Base-by-base conservation (phyloP, 1,140 invertebrate genomes). In the Sarcophaga bullata region DNA sequence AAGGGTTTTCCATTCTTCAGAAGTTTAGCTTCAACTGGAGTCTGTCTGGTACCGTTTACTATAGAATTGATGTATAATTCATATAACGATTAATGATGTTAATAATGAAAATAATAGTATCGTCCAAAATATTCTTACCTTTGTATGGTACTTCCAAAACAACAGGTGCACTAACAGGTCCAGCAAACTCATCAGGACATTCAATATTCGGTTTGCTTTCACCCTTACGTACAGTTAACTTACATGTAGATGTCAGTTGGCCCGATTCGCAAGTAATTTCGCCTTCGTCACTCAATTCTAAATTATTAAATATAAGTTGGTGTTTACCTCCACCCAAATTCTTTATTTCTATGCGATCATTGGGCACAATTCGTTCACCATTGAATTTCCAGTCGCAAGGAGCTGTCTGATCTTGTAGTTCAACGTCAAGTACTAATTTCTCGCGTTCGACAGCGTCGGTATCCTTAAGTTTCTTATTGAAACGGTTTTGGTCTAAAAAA, bases 381-480 rank as follows among this genome's bases (percentile, higher is more conserved):
- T 99, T 97, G 90, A 98, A 97, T 85, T 94, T 95, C 97, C 97
- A 99, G 81, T 96, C 94, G n/a, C 96, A 95, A 52, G 96, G 94
- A 0, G 97, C 97, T 25, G 97, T 98, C 88, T 97, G 96, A 90
- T 99, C 98, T 90, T 98, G 96, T 11, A 99, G 92, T 91, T 98
- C 97, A 58, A 98, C 93, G 87, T 99, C 97, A 2, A 99, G 91
- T 7, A 97, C 94, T 11, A 98, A 91, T 85, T 96, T 96, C 86
- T 98, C 96, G 84, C 96, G 93, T 91, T 99, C 98, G 86, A 98
- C 93, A 47, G 94, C 95, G 84, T 95, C 95, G 4, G 95, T 97
- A 90, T 99, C 97, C 89, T 98, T 97, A 7, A 99, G 93, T 91
- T 98, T 98, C 91, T 99, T 98, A 90, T 97, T 97, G 92, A 99